Evolutionary conservation across 2,113 vertebrate species (phyloP).

Genomic region (Hymenochirus boettgeri): DNA sequence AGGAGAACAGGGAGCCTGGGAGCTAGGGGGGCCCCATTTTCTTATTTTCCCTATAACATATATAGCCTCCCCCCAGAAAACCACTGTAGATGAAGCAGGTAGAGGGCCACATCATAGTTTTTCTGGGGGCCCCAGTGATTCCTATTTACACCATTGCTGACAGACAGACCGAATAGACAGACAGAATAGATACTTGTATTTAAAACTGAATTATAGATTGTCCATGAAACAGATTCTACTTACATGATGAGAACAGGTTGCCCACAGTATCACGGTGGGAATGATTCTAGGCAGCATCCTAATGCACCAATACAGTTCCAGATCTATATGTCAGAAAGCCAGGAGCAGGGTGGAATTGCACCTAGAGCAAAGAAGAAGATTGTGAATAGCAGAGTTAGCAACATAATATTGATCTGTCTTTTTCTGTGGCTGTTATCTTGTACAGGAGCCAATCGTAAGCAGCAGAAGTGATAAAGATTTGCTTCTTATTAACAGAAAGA

Average conservation of each 20-base stretch:
- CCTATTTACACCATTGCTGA: too few relatives aligned
- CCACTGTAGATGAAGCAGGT: too few relatives aligned
- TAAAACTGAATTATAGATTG: too few relatives aligned
- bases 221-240: too few relatives aligned
- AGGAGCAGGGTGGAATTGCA: background rate
- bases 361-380: background rate
- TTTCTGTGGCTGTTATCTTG: constrained; percentile 13
- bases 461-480: constrained; percentile 22
- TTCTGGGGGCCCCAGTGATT: too few relatives aligned
- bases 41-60: too few relatives aligned
- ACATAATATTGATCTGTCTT: constrained; percentile 29
- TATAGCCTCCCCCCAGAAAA: too few relatives aligned
- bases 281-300: constrained; percentile 22
- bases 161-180: too few relatives aligned
- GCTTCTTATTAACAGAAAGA: constrained; percentile 38
- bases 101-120: too few relatives aligned
- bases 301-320: background rate
- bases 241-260: constrained; percentile 8
- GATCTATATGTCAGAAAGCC: background rate
- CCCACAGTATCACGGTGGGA: constrained; percentile 6
- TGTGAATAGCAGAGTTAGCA: background rate
- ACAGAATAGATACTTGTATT: too few relatives aligned
- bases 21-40: too few relatives aligned
- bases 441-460: constrained; percentile 37
- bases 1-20: too few relatives aligned